Base-by-base conservation (phyloP, 2,888 invertebrate genomes). In the Morpho achilles region DNA sequence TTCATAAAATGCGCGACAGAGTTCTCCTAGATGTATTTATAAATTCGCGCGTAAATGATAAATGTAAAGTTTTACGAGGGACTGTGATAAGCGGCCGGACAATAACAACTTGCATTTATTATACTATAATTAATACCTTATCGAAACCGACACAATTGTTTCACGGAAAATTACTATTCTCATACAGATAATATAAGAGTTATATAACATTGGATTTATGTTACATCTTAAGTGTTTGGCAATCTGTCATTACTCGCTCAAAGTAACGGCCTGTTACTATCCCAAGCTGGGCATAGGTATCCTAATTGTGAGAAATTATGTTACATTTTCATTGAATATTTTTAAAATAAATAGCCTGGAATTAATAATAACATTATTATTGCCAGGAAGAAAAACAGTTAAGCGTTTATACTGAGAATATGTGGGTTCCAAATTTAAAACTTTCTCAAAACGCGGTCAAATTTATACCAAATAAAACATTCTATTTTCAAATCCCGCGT, bases 401-500 rank as follows among this genome's bases (percentile, higher is more conserved):
- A n/a, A 40, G 8, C 9, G 43, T 22, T 4, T 42, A 59, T 43
- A 16, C 56, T 46, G 58, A 58, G 56, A 50, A 45, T 50, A 57
- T 16, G 16, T 16, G 16, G 16, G 16, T 16, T 16, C 16, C 16
- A 16, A 16, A 16, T 16, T 16, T 16, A 16, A 16, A 16, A 16
- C 16, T 16, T 16, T 16, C 16, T 16, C 16, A 16, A 62, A 70
- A 69, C 64, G 68, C 73, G 71, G 69, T 70, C 66, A 66, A 68
- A 72, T 68, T 64, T 63, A 23, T 66, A 69, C 49, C 56, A 71
- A 74, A 76, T 69, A 74, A 73, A 80, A 70, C 76, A 80, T 82
- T 80, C 76, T 80, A 82, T 84, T 80, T 78, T 74, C 71, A 75
- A 82, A 80, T 80, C 81, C 84, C 80, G 80, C 80, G 84, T 80